A percentile compares a stretch with the other conserved stretches of the same genome.
phyloP scores from a whole-genome alignment of 2,113 vertebrate species.

The Acanthochromis polyacanthus region DNA sequence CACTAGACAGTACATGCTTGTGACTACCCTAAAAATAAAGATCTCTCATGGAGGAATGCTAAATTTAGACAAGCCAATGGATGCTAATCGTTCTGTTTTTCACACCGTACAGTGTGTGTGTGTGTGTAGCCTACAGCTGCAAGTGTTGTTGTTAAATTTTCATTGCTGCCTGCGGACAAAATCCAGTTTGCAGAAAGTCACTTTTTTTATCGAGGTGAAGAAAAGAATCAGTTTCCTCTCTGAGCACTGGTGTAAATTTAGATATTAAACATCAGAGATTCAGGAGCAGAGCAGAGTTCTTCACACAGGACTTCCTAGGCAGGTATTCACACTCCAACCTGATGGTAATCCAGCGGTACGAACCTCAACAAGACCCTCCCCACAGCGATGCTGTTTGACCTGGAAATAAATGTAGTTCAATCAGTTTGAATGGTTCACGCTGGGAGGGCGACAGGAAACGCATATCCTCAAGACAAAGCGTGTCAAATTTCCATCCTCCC shows the following conservation, averaged over 20 bases:
- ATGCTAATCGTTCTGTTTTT: no score
- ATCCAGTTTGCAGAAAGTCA: conserved; percentile 5
- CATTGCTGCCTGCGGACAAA: conserved; percentile 24
- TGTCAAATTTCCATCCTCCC: conserved; percentile 24
- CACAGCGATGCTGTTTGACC: no score
- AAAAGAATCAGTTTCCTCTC: not conserved
- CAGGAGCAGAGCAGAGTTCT: not conserved
- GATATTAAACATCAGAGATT: not conserved
- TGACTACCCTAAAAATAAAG: no score
- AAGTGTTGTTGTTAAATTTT: conserved; percentile 47
- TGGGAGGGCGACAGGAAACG: conserved; percentile 4
- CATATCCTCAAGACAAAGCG: conserved; percentile 5
- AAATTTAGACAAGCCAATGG: no score
- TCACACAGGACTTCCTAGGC: no score
- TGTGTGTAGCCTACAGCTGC: conserved; percentile 26
- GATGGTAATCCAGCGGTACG: no score
- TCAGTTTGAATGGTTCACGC: not conserved
- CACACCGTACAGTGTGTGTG: no score
- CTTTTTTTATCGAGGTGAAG: conserved; percentile 18
- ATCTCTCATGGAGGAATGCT: no score
- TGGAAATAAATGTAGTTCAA: not conserved
- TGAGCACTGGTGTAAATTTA: not conserved
- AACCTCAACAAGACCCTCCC: not conserved
- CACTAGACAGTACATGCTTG: no score
- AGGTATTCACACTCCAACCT: no score